Conservation (phyloP, 2,113 vertebrate genomes). For the Cheirogaleus medius region DNA sequence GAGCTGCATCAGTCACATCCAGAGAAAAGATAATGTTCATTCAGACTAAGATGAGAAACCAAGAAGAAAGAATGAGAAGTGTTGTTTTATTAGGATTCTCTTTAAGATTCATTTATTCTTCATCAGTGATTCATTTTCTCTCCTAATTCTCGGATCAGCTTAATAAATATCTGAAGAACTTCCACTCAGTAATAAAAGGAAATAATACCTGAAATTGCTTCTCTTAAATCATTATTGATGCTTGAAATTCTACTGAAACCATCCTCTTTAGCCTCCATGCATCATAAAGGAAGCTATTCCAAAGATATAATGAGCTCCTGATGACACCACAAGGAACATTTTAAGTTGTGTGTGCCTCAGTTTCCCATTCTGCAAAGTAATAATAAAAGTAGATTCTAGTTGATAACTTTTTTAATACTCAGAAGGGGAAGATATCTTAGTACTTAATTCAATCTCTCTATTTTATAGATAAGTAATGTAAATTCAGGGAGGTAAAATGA, state of each 20-base stretch:
- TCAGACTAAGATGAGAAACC: constrained; percentile 65
- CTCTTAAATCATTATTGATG: constrained; percentile 72
- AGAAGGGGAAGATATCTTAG: background rate
- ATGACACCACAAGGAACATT: background rate
- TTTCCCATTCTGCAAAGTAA: background rate
- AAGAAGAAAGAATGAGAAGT: constrained; percentile 73
- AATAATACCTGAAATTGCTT: constrained; percentile 64
- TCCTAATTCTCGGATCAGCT: constrained; percentile 74
- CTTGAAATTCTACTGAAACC: constrained; percentile 19
- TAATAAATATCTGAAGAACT: constrained; percentile 74
- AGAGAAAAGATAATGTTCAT: constrained; percentile 41
- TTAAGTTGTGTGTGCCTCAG: background rate
- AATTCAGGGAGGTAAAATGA: background rate
- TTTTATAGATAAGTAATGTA: background rate
- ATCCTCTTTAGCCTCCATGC: background rate
- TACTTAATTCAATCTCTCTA: background rate
- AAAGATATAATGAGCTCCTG: background rate
- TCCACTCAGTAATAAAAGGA: constrained; percentile 74
- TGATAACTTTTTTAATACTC: background rate
- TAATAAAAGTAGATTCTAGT: background rate
- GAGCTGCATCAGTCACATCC: constrained; percentile 42
- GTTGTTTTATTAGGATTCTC: constrained; percentile 64
- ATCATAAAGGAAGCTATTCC: background rate
- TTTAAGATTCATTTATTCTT: constrained; percentile 74
- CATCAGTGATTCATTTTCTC: constrained; percentile 71